Conservation (phyloP, 2,113 vertebrate genomes). For the Tragelaphus scriptus region DNA sequence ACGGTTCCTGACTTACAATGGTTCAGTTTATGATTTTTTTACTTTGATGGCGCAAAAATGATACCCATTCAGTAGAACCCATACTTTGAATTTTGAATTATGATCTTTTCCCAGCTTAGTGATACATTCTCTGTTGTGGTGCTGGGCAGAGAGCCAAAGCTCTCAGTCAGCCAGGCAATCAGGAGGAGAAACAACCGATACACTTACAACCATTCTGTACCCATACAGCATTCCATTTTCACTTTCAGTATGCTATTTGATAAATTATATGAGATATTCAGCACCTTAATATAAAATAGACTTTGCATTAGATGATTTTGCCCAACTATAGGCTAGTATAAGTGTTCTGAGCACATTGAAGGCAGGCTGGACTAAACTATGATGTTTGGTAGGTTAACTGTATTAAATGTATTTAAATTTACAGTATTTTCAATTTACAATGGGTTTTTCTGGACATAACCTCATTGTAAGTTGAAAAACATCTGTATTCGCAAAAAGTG, state of each 20-base stretch:
- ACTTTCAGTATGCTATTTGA: not conserved
- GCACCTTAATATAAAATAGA: not conserved
- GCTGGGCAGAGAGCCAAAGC: not conserved
- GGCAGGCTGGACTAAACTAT: not conserved
- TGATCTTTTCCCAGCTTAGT: not conserved
- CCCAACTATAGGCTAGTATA: not conserved
- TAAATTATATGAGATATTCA: not conserved
- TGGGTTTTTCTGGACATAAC: not conserved
- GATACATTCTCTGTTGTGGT: not conserved
- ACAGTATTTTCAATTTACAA: not conserved
- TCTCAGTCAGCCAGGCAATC: not conserved
- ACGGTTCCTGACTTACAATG: accelerated
- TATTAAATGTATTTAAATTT: not conserved
- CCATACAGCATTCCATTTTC: not conserved
- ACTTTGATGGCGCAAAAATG: not conserved
- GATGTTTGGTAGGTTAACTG: not conserved
- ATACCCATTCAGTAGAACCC: not conserved
- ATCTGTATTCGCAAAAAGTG: not conserved
- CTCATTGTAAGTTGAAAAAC: not conserved
- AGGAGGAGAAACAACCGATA: not conserved
- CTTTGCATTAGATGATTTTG: not conserved
- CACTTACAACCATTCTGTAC: not conserved
- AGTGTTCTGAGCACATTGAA: not conserved
- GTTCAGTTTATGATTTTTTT: not conserved
- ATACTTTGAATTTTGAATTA: not conserved